Evolutionary conservation across 2,113 vertebrate genomes (phyloP).

Genomic region (Albula goreensis): DNA sequence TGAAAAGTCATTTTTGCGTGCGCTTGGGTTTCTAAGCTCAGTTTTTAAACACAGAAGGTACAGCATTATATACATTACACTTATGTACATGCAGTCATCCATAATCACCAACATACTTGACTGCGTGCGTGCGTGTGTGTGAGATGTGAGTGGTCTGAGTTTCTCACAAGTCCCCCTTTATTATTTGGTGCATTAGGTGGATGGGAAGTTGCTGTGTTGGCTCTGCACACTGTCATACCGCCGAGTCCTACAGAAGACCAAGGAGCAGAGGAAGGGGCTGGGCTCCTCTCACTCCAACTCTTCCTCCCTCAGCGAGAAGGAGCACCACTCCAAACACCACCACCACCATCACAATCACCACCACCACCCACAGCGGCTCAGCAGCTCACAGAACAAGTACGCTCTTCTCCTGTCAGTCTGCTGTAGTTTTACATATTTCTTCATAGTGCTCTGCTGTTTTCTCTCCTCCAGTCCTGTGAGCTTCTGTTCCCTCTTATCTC

Average conservation of each 20-base stretch:
- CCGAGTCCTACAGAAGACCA: slow-evolving; percentile 96
- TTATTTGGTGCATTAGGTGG: slow-evolving; percentile 72
- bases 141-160: not conserved
- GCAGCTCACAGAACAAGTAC: slow-evolving; percentile 91
- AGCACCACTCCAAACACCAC: slow-evolving; percentile 88
- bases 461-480: too few relatives aligned
- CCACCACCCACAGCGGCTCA: slow-evolving; percentile 69
- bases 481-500: not conserved
- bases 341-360: slow-evolving; percentile 84
- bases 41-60: not conserved
- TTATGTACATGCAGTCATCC: too few relatives aligned
- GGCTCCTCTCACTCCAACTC: slow-evolving; percentile 92
- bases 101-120: too few relatives aligned
- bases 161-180: not conserved
- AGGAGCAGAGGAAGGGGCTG: slow-evolving; percentile 94
- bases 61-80: not conserved
- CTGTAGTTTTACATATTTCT: too few relatives aligned
- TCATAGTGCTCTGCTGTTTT: too few relatives aligned
- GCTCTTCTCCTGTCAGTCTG: slow-evolving; percentile 34
- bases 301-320: slow-evolving; percentile 91
- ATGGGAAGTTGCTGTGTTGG: slow-evolving; percentile 96
- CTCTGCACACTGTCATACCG: slow-evolving; percentile 96
- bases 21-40: not conserved
- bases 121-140: not conserved
- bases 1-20: not conserved